A percentile compares a stretch with the other conserved stretches of the same genome.
These are phyloP conservation scores for Acipenser ruthenus DNA, from an alignment of 2,797 vertebrate species.

Conservation along the genomic window DNA sequence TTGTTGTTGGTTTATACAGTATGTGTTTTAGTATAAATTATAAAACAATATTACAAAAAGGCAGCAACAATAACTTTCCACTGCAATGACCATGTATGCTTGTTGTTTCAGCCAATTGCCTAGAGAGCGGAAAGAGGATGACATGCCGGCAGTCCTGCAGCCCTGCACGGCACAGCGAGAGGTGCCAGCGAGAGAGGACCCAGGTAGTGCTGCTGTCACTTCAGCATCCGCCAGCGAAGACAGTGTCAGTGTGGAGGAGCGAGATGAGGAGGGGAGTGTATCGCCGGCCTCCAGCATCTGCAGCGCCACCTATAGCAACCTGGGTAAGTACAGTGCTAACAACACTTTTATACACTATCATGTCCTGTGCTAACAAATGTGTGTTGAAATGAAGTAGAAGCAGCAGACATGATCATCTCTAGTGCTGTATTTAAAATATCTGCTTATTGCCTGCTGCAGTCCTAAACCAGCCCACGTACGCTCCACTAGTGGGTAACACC, in stretches of 20 bases:
- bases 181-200: slow-evolving; percentile 45
- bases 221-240: slow-evolving; percentile 41
- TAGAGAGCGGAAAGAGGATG: slow-evolving; percentile 48
- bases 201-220: slow-evolving; percentile 31
- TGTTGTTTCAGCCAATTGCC: slow-evolving; percentile 68
- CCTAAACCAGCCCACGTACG: too few species aligned
- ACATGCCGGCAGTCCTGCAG: slow-evolving; percentile 35
- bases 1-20: too few species aligned
- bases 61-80: too few species aligned
- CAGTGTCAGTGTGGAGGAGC: slow-evolving; percentile 45
- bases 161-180: slow-evolving; percentile 35
- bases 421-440: too few species aligned
- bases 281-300: slow-evolving; percentile 68
- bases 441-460: too few species aligned
- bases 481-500: too few species aligned
- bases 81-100: background rate
- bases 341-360: background rate
- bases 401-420: too few species aligned
- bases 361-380: background rate
- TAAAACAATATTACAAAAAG: too few species aligned
- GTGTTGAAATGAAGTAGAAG: too few species aligned
- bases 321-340: slow-evolving; percentile 62
- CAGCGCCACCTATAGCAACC: slow-evolving; percentile 90
- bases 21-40: too few species aligned
- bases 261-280: slow-evolving; percentile 66